A percentile compares a stretch with the other conserved stretches of the same genome.
phyloP scores from a whole-genome alignment of 2,797 vertebrate species.

The Poeciliopsis gracilis region DNA sequence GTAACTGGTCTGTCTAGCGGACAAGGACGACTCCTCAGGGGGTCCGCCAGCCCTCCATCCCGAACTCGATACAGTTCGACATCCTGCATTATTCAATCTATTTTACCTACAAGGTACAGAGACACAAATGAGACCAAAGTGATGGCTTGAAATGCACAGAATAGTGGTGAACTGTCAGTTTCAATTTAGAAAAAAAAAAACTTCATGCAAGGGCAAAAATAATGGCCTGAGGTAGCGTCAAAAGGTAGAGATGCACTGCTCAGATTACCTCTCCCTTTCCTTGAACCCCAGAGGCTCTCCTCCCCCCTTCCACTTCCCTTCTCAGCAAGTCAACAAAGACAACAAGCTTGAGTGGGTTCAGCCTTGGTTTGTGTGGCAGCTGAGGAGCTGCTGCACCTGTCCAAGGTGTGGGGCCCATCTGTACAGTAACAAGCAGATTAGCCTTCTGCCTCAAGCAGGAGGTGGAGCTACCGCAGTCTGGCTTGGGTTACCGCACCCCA shows the following conservation, averaged over 20 bases:
- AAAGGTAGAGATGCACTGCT: constrained; percentile 53
- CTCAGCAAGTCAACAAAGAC: constrained; percentile 53
- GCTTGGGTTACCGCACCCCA: constrained; percentile 56
- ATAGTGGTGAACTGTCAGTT: constrained; percentile 1
- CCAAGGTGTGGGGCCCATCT: constrained; percentile 68
- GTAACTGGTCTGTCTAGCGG: constrained; percentile 44
- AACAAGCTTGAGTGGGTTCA: constrained; percentile 39
- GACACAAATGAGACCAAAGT: constrained; percentile 11
- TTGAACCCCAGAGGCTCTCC: constrained; percentile 42
- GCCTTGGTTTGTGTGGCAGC: constrained; percentile 39
- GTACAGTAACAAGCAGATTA: constrained; percentile 65
- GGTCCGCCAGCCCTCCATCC: constrained; percentile 33
- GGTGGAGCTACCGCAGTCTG: constrained; percentile 56
- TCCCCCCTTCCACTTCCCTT: constrained; percentile 36
- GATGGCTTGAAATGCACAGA: constrained; percentile 12
- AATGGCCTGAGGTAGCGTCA: constrained; percentile 49
- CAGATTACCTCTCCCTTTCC: constrained; percentile 57
- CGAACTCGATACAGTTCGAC: constrained; percentile 17
- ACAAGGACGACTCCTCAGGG: constrained; percentile 40
- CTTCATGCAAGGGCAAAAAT: constrained; percentile 5
- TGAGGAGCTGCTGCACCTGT: constrained; percentile 61
- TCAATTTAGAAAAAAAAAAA: neutral
- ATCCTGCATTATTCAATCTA: constrained; percentile 16
- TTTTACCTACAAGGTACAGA: constrained; percentile 11
- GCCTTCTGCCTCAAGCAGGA: constrained; percentile 62